Conservation (phyloP, 1,140 invertebrate genomes). For the Vanessa atalanta region DNA sequence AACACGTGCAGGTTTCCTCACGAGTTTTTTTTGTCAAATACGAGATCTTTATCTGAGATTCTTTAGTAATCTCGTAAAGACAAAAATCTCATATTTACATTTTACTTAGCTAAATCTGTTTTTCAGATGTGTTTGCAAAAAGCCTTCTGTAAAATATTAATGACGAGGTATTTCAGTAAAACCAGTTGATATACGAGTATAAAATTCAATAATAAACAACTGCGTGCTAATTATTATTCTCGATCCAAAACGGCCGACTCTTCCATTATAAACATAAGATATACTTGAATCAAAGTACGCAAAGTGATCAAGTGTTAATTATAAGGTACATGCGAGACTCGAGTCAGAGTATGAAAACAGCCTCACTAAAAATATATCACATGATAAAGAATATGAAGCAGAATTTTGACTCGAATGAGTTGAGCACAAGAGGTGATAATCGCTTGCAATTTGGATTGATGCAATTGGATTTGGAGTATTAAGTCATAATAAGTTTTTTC, state of each 20-base stretch:
- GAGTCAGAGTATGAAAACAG: constrained; percentile 12
- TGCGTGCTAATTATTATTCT: constrained; percentile 33
- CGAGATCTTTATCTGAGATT: too few species aligned
- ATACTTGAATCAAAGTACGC: constrained; percentile 42
- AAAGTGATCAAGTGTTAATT: constrained; percentile 48
- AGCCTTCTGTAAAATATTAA: background rate
- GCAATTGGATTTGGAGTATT: constrained; percentile 3
- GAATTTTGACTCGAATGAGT: constrained; percentile 25
- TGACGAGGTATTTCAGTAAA: background rate
- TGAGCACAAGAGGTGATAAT: constrained; percentile 23
- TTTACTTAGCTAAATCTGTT: too few species aligned
- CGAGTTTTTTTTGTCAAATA: too few species aligned
- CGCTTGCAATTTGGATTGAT: too few species aligned
- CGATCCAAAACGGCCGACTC: constrained; percentile 31
- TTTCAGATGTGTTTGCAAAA: too few species aligned
- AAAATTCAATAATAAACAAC: constrained; percentile 2
- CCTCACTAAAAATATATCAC: background rate
- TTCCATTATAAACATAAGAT: constrained; percentile 39
- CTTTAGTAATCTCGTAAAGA: too few species aligned
- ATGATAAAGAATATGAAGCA: background rate
- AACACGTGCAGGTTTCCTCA: too few species aligned
- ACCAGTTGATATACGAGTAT: background rate
- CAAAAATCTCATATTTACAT: too few species aligned
- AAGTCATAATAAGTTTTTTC: background rate
- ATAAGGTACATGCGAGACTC: constrained; percentile 37